Evolutionary conservation across 2,888 invertebrate species (phyloP), one percentile per base, ranked within the genome.

Genomic region (Xestia xanthographa): DNA sequence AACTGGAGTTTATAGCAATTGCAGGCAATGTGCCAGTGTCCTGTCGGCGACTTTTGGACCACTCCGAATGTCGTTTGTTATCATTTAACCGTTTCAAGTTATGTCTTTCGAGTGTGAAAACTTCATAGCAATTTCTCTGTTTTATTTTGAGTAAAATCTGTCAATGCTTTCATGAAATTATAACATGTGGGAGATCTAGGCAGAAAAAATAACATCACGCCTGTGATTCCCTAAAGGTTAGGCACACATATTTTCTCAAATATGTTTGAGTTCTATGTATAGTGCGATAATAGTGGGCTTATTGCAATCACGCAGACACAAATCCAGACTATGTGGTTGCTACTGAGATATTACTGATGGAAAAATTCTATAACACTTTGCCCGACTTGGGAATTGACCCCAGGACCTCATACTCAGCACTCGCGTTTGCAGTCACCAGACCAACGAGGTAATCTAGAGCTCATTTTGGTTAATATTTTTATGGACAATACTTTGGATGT

Each of bases 1-100:
- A 82, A 70, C 29, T 26, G 60, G 66, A 67, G 72, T 84, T 85
- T 85, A 84, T 72, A 72, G 79, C 66, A 66, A 62, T 74, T 66
- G 85, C 26, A 73, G 84, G 85, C 83, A 82, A 73, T 82, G 85
- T 84, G 83, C 82, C 84, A 84, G 70, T 82, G 75, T 66, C 70
- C 83, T 84, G 85, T 84, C 45, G 41, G 65, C 65, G 65, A 84
- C 48, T 74, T 83, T 72, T 77, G 56, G 60, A 73, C 41, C 43
- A 71, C 12, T 82, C 45, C 38, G 26, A 83, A 72, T 84, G 45
- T 50, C 65, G 66, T 62, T 63, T 22, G 14, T 48, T 69, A 56
- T 58, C 50, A 41, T 60, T 38, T 38, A 38, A 48, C 45, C 29
- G 41, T 58, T 65, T 56, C 11, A 48, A 26, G 22, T 26, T 67